phyloP scores from a whole-genome alignment of 2,113 vertebrate genomes.

The Oncorhynchus mykiss region DNA sequence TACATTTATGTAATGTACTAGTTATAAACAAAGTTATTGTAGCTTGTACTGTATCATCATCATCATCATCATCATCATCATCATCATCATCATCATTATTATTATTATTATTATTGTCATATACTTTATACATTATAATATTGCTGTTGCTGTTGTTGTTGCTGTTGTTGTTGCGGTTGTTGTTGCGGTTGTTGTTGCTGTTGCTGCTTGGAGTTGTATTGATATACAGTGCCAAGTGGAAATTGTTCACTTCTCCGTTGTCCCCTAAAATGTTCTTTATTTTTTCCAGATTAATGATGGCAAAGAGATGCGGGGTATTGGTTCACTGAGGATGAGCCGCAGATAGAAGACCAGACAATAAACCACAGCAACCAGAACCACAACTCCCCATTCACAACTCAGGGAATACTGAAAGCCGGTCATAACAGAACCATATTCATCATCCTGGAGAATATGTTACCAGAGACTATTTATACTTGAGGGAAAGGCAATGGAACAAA shows the following conservation, averaged over 20 bases:
- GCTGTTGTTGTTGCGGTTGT: background rate
- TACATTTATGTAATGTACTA: too few relatives aligned
- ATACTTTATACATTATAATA: background rate
- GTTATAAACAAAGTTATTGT: too few relatives aligned
- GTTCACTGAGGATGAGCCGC: slow-evolving; percentile 79
- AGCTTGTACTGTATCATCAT: background rate
- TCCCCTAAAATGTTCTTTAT: slow-evolving; percentile 1
- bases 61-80: too few relatives aligned
- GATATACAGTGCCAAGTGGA: background rate
- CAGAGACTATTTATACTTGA: slow-evolving; percentile 69
- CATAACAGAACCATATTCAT: slow-evolving; percentile 31
- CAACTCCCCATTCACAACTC: slow-evolving; percentile 57
- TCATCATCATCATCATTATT: background rate
- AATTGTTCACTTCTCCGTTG: background rate
- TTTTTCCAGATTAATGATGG: slow-evolving; percentile 75
- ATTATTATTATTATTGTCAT: background rate
- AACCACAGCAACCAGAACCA: slow-evolving; percentile 37
- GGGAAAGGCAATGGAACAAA: slow-evolving; percentile 3
- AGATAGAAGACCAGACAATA: slow-evolving; percentile 68
- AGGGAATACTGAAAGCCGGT: slow-evolving; percentile 60
- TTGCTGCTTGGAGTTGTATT: background rate
- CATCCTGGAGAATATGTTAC: slow-evolving; percentile 53
- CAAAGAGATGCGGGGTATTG: slow-evolving; percentile 82
- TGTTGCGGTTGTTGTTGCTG: background rate
- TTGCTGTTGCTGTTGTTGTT: background rate